Percentiles rank a stretch among this genome's conserved stretches.
Conservation (phyloP, 2,888 invertebrate species). For the Plusia festucae region DNA sequence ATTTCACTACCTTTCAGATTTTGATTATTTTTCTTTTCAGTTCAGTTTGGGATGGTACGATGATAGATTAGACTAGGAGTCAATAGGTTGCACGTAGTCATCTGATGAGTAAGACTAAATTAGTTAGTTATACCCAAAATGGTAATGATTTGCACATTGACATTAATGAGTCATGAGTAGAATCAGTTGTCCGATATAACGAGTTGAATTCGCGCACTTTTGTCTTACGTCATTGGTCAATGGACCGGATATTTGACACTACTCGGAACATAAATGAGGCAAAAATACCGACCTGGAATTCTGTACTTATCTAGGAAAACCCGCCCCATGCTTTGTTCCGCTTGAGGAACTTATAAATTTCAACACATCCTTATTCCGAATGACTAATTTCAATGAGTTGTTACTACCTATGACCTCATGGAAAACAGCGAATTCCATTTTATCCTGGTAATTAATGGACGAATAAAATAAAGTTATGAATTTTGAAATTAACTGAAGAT, state of each 20-base stretch:
- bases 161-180: constrained; percentile 78
- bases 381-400: constrained; percentile 17
- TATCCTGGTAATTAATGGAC: background rate
- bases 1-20: background rate
- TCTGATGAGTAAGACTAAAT: constrained; percentile 55
- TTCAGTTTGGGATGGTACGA: background rate
- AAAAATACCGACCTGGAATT: constrained; percentile 17
- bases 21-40: background rate
- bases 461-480: background rate
- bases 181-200: constrained; percentile 62
- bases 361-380: constrained; percentile 22
- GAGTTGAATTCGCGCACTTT: constrained; percentile 85
- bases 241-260: constrained; percentile 65
- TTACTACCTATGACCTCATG: constrained; percentile 10
- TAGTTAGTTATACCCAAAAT: constrained; percentile 65
- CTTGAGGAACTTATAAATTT: constrained; percentile 24
- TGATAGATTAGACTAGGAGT: constrained; percentile 19
- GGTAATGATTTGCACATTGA: constrained; percentile 70
- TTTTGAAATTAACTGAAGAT: background rate
- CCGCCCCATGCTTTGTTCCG: constrained; percentile 34
- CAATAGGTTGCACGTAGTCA: constrained; percentile 23
- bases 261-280: constrained; percentile 57
- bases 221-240: constrained; percentile 77
- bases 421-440: constrained; percentile 18
- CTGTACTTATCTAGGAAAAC: constrained; percentile 35